phyloP scores from a whole-genome alignment of 1,140 invertebrate genomes.

The Sesamia nonagrioides region DNA sequence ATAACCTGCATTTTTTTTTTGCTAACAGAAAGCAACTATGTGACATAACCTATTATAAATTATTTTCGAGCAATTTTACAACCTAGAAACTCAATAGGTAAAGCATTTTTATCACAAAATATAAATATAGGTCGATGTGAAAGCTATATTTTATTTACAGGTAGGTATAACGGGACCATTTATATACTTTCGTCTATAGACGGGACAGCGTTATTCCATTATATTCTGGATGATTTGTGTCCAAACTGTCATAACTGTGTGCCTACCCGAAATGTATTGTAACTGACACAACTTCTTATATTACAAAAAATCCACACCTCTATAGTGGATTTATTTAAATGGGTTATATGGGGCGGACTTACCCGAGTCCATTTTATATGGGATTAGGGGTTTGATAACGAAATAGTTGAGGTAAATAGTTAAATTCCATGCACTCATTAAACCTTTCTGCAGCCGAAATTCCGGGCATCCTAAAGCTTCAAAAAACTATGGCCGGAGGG shows the following conservation, averaged over 20 bases:
- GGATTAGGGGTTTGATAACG: too few relatives aligned
- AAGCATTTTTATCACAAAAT: too few relatives aligned
- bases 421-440: constrained; percentile 4
- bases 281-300: background rate
- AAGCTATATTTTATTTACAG: constrained; percentile 16
- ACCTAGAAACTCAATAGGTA: too few relatives aligned
- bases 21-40: too few relatives aligned
- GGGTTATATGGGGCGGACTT: background rate
- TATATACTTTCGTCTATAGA: too few relatives aligned
- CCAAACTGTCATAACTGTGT: background rate
- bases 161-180: too few relatives aligned
- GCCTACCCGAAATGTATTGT: background rate
- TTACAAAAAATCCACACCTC: background rate
- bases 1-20: too few relatives aligned
- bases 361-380: background rate
- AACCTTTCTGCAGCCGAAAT: background rate
- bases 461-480: background rate
- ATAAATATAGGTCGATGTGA: background rate
- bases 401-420: background rate
- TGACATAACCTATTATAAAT: too few relatives aligned
- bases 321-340: background rate
- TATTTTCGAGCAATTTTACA: too few relatives aligned
- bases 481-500: background rate
- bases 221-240: constrained; percentile 32
- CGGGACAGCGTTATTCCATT: constrained; percentile 25